Conservation (phyloP, 2,888 invertebrate genomes). For the Baccha elongata region DNA sequence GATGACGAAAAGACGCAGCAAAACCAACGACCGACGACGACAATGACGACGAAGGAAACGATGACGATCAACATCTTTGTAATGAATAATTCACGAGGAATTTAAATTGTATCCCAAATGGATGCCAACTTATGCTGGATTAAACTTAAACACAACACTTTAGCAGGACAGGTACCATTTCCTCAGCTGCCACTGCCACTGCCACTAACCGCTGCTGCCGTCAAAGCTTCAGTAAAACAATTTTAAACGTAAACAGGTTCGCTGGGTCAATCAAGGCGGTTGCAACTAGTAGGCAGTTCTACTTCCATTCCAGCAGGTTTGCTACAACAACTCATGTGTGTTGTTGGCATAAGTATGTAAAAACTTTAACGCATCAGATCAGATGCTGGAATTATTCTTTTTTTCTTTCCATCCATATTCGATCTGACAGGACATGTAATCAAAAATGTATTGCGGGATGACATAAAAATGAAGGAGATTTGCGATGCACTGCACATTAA, state of each 20-base stretch:
- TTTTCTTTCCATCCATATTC: constrained; percentile 34
- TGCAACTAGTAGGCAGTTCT: background rate
- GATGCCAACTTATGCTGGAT: constrained; percentile 61
- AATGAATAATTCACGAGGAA: constrained; percentile 68
- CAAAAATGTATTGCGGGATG: constrained; percentile 52
- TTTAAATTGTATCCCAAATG: constrained; percentile 60
- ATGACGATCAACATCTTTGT: constrained; percentile 55
- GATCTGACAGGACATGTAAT: constrained; percentile 58
- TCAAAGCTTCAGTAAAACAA: background rate
- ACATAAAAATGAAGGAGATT: constrained; percentile 37
- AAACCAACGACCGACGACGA: constrained; percentile 11
- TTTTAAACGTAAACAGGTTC: constrained; percentile 39
- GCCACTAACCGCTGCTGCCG: background rate
- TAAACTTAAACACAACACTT: constrained; percentile 65
- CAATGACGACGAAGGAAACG: constrained; percentile 14
- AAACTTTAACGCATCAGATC: constrained; percentile 36
- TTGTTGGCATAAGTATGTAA: constrained; percentile 21
- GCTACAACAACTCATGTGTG: background rate
- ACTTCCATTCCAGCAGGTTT: constrained; percentile 19
- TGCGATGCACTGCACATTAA: constrained; percentile 19
- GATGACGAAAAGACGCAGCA: constrained; percentile 12
- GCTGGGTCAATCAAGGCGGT: constrained; percentile 15
- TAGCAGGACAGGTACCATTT: constrained; percentile 48
- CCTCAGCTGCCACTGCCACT: constrained; percentile 6
- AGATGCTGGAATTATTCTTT: background rate